phyloP scores from a whole-genome alignment of 2,113 vertebrate genomes.

The Parotia lawesii region DNA sequence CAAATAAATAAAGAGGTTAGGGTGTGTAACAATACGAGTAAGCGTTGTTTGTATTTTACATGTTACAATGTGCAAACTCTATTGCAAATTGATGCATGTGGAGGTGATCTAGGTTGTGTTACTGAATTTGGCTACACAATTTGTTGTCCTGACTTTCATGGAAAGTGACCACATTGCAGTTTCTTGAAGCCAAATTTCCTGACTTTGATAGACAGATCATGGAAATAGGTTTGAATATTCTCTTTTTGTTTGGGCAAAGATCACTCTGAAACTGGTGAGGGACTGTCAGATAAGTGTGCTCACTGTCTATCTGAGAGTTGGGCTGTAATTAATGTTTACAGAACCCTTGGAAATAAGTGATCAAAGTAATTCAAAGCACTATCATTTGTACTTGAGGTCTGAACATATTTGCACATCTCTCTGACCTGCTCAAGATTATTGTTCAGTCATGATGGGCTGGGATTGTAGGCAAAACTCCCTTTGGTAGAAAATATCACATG shows the following conservation, averaged over 20 bases:
- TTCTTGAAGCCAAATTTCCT: not conserved
- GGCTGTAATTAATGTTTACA: not conserved
- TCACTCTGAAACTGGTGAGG: not conserved
- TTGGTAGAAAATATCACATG: not conserved
- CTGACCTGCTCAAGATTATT: not conserved
- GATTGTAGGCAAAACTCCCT: not conserved
- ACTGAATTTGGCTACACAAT: not conserved
- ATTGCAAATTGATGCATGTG: not conserved
- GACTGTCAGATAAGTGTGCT: not conserved
- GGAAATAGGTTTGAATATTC: not conserved
- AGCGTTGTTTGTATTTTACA: not conserved
- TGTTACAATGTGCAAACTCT: fast-evolving
- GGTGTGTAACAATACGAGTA: not conserved
- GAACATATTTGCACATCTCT: not conserved
- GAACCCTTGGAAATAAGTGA: not conserved
- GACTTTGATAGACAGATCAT: not conserved
- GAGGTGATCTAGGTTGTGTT: not conserved
- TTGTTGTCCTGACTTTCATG: not conserved
- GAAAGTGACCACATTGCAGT: not conserved
- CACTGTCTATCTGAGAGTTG: not conserved
- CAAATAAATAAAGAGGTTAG: not conserved
- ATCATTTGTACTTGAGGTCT: not conserved
- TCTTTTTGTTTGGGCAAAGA: not conserved
- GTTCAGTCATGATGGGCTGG: not conserved
- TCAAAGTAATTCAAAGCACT: not conserved